Evolutionary conservation across 2,888 invertebrate species (phyloP).

Genomic region (Malthinus seriepunctatus): DNA sequence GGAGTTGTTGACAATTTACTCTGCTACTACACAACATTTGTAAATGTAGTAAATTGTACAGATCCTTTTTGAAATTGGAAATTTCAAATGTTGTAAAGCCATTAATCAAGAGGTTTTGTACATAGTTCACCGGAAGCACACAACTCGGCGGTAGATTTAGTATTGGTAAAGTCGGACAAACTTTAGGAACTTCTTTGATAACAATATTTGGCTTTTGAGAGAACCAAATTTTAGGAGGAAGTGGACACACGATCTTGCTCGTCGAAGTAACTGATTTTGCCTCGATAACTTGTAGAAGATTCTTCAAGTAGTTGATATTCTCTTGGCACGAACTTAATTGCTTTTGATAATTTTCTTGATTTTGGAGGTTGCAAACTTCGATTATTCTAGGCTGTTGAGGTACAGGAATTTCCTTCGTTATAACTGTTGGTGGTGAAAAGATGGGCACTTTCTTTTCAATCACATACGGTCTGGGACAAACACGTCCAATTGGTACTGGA

Average conservation of each 20-base stretch:
- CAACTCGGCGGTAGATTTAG: slow-evolving; percentile 1
- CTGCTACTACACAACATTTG: neutral
- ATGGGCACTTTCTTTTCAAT: slow-evolving; percentile 1
- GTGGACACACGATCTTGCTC: neutral
- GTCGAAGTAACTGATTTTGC: too few species aligned
- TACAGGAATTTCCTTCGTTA: slow-evolving; percentile 11
- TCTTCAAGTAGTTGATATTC: too few species aligned
- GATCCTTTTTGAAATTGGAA: slow-evolving; percentile 5
- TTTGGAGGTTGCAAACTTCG: neutral
- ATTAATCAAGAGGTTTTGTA: neutral
- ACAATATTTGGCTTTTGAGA: slow-evolving; percentile 8
- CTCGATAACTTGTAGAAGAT: too few species aligned
- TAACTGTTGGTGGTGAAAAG: slow-evolving; percentile 4
- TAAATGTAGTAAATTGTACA: neutral
- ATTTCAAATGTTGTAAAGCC: neutral
- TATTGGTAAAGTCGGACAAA: slow-evolving; percentile 2
- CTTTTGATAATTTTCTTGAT: neutral
- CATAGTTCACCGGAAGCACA: neutral
- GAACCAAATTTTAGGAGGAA: neutral
- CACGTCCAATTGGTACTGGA: neutral
- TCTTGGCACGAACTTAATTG: too few species aligned
- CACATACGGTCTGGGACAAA: slow-evolving; percentile 7
- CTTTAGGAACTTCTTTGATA: slow-evolving; percentile 12
- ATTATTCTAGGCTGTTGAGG: slow-evolving; percentile 7
- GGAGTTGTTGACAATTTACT: neutral